Evolutionary conservation across 92 coral and sea anemone species (phyloP).

Genomic region (Anthopleura xanthogrammica): DNA sequence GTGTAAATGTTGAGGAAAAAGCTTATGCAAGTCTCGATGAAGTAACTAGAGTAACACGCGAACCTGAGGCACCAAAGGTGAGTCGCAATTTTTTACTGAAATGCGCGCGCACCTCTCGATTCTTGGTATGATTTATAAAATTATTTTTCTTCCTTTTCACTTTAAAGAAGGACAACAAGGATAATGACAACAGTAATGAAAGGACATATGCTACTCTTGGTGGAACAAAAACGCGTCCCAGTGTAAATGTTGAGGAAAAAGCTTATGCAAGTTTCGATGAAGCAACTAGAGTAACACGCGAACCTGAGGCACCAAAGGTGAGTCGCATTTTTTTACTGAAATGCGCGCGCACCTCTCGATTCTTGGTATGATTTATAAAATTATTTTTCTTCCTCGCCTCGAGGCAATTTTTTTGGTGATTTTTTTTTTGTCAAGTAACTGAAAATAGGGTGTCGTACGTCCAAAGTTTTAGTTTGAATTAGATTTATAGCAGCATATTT

Average conservation of each 20-base stretch:
- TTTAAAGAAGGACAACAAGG: too few species aligned
- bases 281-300: background rate
- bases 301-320: background rate
- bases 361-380: too few species aligned
- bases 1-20: background rate
- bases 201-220: background rate
- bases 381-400: too few species aligned
- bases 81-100: background rate
- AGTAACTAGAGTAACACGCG: background rate
- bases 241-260: background rate
- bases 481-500: too few species aligned
- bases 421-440: too few species aligned
- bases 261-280: background rate
- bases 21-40: background rate
- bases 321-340: background rate
- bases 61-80: background rate
- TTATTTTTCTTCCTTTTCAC: too few species aligned
- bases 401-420: background rate
- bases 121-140: too few species aligned
- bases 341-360: background rate
- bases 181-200: background rate
- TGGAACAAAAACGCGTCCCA: background rate
- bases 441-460: too few species aligned
- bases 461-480: too few species aligned
- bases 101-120: background rate